phyloP scores from a whole-genome alignment of 2,888 invertebrate genomes.

The Dolichomitus sp. region DNA sequence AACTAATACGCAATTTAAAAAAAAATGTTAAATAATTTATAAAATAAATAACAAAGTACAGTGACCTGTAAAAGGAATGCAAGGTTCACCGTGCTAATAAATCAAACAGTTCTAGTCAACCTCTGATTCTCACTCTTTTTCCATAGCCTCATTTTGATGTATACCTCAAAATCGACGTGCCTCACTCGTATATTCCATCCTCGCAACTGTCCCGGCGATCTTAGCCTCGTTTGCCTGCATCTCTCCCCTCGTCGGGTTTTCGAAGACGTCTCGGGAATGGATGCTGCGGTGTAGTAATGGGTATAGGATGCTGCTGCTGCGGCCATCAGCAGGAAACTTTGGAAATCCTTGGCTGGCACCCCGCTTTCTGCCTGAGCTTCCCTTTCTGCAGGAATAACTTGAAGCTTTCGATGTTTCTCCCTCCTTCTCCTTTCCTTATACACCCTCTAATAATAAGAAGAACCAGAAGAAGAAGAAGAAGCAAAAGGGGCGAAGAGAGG shows the following conservation, averaged over 20 bases:
- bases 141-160: conserved; percentile 58
- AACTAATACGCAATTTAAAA: too few species aligned
- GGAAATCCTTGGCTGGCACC: conserved; percentile 40
- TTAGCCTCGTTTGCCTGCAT: conserved; percentile 49
- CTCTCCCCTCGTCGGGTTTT: conserved; percentile 10
- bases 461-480: conserved; percentile 26
- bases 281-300: conserved; percentile 36
- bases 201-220: conserved; percentile 42
- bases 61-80: too few species aligned
- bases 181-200: conserved; percentile 19
- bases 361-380: conserved; percentile 34
- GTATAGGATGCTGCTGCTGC: conserved; percentile 43
- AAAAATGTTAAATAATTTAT: too few species aligned
- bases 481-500: conserved; percentile 21
- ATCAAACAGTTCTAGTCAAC: conserved; percentile 16
- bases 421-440: conserved; percentile 1
- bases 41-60: too few species aligned
- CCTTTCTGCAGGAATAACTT: conserved; percentile 41
- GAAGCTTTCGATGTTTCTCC: conserved; percentile 36
- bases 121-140: not conserved
- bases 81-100: conserved; percentile 4
- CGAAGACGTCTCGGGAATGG: conserved; percentile 35
- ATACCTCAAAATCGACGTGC: conserved; percentile 49
- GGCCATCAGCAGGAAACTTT: conserved; percentile 58
- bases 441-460: conserved; percentile 5